Conservation (phyloP, 1,140 invertebrate species). For the Psix sp. region DNA sequence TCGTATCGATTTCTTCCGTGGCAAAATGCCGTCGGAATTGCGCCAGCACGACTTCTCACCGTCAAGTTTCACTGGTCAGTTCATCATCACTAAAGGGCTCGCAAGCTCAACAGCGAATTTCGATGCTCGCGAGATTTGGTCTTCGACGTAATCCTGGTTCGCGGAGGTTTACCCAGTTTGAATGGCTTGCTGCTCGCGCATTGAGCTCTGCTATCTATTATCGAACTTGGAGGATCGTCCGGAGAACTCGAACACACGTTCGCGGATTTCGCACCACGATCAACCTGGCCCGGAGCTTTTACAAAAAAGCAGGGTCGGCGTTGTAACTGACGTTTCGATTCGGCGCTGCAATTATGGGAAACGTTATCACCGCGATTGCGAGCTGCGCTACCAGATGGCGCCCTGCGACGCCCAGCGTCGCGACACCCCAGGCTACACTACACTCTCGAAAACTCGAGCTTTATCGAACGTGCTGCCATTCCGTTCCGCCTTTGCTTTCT, state of each 20-base stretch:
- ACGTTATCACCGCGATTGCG: conserved; percentile 64
- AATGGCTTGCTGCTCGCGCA: conserved; percentile 8
- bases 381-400: conserved; percentile 66
- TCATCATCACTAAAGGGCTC: conserved; percentile 3
- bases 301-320: conserved; percentile 60
- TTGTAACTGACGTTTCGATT: conserved; percentile 70
- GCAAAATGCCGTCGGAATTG: conserved; percentile 8
- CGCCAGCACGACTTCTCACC: conserved; percentile 22
- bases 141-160: conserved; percentile 15
- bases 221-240: background rate
- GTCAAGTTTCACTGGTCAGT: conserved; percentile 26
- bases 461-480: conserved; percentile 47
- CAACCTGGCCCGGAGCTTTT: conserved; percentile 15
- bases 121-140: conserved; percentile 20
- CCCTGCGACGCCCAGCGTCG: conserved; percentile 56
- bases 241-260: background rate
- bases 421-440: conserved; percentile 64
- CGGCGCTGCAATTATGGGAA: conserved; percentile 71
- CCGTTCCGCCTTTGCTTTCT: background rate
- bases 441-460: conserved; percentile 52
- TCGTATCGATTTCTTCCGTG: conserved; percentile 36
- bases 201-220: conserved; percentile 5
- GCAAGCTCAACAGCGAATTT: conserved; percentile 7
- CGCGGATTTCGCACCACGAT: conserved; percentile 12
- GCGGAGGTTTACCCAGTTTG: conserved; percentile 18